Percentiles rank a stretch among this genome's conserved stretches.
Evolutionary conservation across 2,888 invertebrate genomes (phyloP).

Genomic region (Phasia obesa): DNA sequence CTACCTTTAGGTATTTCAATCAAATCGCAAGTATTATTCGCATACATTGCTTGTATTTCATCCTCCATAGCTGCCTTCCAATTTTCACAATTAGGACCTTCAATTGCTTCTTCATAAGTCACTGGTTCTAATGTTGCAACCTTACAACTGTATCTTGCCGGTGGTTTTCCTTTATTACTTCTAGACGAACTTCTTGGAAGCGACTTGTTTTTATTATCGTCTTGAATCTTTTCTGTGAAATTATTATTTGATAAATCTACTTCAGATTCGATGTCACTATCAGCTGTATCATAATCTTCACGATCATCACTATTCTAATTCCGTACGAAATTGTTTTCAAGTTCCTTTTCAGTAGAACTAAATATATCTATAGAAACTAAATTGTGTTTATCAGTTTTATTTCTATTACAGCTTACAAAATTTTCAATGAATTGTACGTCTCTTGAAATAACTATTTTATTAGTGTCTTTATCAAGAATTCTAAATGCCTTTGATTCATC

Average conservation of each 20-base stretch:
- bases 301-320: neutral
- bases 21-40: conserved; percentile 70
- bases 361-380: too few species aligned
- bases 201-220: too few species aligned
- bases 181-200: conserved; percentile 9
- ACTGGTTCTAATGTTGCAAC: conserved; percentile 13
- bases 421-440: too few species aligned
- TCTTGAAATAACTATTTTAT: conserved; percentile 18
- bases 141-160: conserved; percentile 16
- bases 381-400: too few species aligned
- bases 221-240: too few species aligned
- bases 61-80: conserved; percentile 36
- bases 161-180: conserved; percentile 17
- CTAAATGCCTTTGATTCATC: conserved; percentile 11
- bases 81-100: conserved; percentile 7
- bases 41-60: conserved; percentile 54
- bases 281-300: conserved; percentile 12
- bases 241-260: neutral
- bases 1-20: conserved; percentile 23
- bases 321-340: too few species aligned
- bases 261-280: too few species aligned
- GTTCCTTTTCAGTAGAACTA: too few species aligned
- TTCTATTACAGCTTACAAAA: too few species aligned
- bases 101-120: conserved; percentile 29
- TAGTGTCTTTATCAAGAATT: conserved; percentile 14